Base-by-base conservation (phyloP, 2,113 vertebrate genomes). In the Carettochelys insculpta region DNA sequence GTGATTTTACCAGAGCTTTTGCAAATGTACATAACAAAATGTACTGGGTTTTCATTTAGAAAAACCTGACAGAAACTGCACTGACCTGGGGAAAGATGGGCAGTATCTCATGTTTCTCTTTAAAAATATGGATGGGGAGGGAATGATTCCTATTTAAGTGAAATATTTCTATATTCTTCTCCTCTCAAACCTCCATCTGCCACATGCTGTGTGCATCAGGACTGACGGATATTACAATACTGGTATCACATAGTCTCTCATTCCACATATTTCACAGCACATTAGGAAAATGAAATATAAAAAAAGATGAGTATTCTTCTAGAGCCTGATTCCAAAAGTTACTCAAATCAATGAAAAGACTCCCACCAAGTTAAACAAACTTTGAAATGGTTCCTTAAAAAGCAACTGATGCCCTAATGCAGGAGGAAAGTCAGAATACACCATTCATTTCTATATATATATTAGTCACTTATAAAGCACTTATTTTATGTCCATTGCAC, bases 241-340 rank as follows among this genome's bases (percentile, higher is more conserved):
- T 95, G 61, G 90, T 43, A 22, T 94, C 45, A 93, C 29, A 51
- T n/a, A 94, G 89, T 79, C 86, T 83, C 92, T 6, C 1, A 82
- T 84, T 94, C 38, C 38, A 91, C 61, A 61, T 54, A 83, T 96
- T 94, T 91, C 93, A 92, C 92, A 93, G 29, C 80, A 85, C 88
- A 93, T 94, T 92, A 93, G 85, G 83, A 95, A 95, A 96, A 96
- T 47, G 53, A 97, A 97, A 92, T 90, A 90, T 43, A 77, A 94
- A 87, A 94, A 90, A 98, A 81, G n/a, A 73, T 24, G 38, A 87
- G 88, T 97, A 56, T 65, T 91, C 79, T 97, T 84, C 58, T 90
- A 50, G 88, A 92, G 54, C 2, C 13, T 73, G 56, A 50, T 73
- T 85, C 80, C 89, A 80, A 80, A 29, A 4, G 11, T n/a, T 47